Conservation (phyloP, 2,797 vertebrate genomes). For the Diglossa cyanea region DNA sequence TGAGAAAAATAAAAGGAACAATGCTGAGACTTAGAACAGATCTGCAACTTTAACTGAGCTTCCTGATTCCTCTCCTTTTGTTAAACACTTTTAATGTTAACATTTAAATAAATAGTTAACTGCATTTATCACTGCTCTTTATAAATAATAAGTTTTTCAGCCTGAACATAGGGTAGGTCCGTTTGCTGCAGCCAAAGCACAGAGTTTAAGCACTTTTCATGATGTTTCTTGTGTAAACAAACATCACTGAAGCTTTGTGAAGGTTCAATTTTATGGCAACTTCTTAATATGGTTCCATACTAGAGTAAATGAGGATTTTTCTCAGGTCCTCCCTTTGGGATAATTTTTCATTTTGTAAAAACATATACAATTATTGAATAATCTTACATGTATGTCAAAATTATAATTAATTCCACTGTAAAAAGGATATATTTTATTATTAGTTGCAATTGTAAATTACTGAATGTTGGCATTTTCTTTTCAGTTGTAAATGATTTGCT, state of each 20-base stretch:
- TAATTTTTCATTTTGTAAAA: background rate
- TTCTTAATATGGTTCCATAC: background rate
- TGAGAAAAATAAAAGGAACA: conserved; percentile 62
- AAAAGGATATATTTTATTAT: background rate
- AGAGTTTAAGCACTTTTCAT: conserved; percentile 20
- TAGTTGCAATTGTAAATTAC: background rate
- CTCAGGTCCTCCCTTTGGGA: background rate
- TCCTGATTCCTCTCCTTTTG: conserved; percentile 49
- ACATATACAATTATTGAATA: background rate
- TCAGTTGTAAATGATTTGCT: background rate
- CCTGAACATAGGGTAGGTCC: background rate
- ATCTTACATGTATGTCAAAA: background rate
- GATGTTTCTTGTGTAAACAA: conserved; percentile 31
- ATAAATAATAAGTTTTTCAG: background rate
- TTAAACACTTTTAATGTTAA: conserved; percentile 7
- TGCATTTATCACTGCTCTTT: background rate
- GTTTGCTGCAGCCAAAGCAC: background rate
- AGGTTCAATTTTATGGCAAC: background rate
- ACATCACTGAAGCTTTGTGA: background rate
- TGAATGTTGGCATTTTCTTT: background rate
- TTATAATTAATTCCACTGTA: background rate
- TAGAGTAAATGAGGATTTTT: background rate
- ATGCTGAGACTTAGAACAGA: conserved; percentile 47
- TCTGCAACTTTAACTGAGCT: conserved; percentile 30
- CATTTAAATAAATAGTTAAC: conserved; percentile 36